Percentiles rank a stretch among this genome's conserved stretches.
Conservation (phyloP, 2,113 vertebrate species). For the Perca flavescens region DNA sequence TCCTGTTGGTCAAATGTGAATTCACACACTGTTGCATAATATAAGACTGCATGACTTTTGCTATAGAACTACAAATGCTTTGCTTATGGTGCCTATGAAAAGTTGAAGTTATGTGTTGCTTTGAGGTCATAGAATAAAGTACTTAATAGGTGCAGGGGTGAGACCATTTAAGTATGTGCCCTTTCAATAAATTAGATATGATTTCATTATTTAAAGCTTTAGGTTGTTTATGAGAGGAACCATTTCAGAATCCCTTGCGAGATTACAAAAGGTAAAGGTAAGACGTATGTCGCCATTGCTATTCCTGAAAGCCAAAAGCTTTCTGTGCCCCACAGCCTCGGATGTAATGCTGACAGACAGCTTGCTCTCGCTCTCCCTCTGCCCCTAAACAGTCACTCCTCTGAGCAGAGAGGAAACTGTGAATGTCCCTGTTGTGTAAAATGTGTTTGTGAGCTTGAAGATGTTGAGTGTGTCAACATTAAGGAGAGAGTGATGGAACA, state of each 20-base stretch:
- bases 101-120: background rate
- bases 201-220: slow-evolving; percentile 55
- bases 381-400: slow-evolving; percentile 29
- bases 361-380: slow-evolving; percentile 34
- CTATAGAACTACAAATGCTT: background rate
- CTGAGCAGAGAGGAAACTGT: slow-evolving; percentile 45
- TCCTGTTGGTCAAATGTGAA: slow-evolving; percentile 11
- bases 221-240: slow-evolving; percentile 69
- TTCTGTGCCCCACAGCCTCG: slow-evolving; percentile 42
- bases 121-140: slow-evolving; percentile 14
- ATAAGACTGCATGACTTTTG: background rate
- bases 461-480: slow-evolving; percentile 34
- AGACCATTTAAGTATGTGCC: slow-evolving; percentile 52
- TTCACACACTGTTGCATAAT: slow-evolving; percentile 18
- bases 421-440: slow-evolving; percentile 33
- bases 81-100: background rate
- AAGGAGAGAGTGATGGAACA: slow-evolving; percentile 36
- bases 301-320: slow-evolving; percentile 66
- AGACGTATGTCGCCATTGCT: slow-evolving; percentile 64
- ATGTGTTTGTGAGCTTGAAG: slow-evolving; percentile 23
- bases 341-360: slow-evolving; percentile 47
- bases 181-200: slow-evolving; percentile 59
- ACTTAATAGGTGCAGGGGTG: slow-evolving; percentile 24
- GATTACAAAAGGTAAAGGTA: slow-evolving; percentile 69
- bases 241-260: slow-evolving; percentile 54